Conservation (phyloP, 2,797 vertebrate species). For the Coendou prehensilis region DNA sequence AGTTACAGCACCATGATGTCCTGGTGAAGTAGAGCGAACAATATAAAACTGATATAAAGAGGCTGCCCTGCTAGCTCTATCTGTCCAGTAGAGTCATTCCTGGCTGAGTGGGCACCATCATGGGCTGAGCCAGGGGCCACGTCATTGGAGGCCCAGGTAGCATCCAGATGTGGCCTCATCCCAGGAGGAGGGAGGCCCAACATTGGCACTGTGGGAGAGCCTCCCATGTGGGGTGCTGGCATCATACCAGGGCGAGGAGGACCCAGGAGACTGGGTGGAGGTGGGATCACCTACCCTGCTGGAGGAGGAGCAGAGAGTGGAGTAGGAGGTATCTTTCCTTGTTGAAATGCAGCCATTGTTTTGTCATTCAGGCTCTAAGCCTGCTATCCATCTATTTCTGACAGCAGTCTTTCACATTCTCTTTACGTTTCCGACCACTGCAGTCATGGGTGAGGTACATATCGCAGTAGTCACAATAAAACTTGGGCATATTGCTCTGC, state of each 20-base stretch:
- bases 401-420: background rate
- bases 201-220: background rate
- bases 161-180: background rate
- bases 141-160: background rate
- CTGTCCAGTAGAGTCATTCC: background rate
- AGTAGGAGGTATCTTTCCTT: background rate
- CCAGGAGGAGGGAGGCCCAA: no score
- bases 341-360: background rate
- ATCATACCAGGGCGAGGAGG: background rate
- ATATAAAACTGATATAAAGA: background rate
- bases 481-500: background rate
- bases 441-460: background rate
- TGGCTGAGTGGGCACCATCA: background rate
- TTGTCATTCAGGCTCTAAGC: background rate
- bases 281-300: background rate
- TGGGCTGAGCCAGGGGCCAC: background rate
- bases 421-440: background rate
- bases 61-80: background rate
- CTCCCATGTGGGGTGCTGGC: background rate
- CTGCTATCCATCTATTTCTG: background rate
- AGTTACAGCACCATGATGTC: no score
- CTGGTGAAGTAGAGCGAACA: no score
- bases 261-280: background rate
- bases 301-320: background rate
- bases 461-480: background rate